Evolutionary conservation across 1,140 invertebrate genomes (phyloP).

Genomic region (Ephestia elutella): DNA sequence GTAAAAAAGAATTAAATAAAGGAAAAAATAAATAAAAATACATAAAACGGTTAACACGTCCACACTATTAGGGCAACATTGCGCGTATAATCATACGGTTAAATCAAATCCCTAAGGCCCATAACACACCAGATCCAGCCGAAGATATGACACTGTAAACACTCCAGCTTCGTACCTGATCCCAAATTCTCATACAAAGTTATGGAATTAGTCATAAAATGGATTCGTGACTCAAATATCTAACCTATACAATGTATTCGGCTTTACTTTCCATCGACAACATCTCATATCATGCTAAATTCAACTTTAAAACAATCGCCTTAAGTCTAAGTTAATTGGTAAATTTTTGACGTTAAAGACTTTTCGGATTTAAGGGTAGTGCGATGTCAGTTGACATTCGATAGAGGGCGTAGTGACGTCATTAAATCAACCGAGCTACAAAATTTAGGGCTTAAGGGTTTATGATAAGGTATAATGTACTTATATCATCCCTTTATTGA

Average conservation of each 20-base stretch:
- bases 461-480: slow-evolving; percentile 9
- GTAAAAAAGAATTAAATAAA: too few relatives aligned
- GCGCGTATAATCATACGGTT: slow-evolving; percentile 35
- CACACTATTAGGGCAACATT: slow-evolving; percentile 10
- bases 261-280: slow-evolving; percentile 5
- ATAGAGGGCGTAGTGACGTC: slow-evolving; percentile 69
- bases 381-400: slow-evolving; percentile 62
- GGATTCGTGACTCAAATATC: slow-evolving; percentile 72
- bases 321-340: slow-evolving; percentile 16
- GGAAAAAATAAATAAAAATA: background rate
- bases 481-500: background rate
- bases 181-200: slow-evolving; percentile 71
- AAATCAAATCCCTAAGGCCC: slow-evolving; percentile 51
- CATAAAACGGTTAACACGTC: background rate
- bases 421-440: slow-evolving; percentile 69
- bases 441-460: slow-evolving; percentile 54
- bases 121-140: slow-evolving; percentile 35
- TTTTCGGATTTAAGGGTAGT: slow-evolving; percentile 13
- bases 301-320: background rate
- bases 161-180: slow-evolving; percentile 53
- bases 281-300: background rate
- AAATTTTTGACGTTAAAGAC: slow-evolving; percentile 4
- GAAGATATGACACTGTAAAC: slow-evolving; percentile 60
- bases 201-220: slow-evolving; percentile 74
- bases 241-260: slow-evolving; percentile 49